A percentile compares a stretch with the other conserved stretches of the same genome.
Conservation (phyloP, 1,140 invertebrate genomes). For the Planococcus citri region DNA sequence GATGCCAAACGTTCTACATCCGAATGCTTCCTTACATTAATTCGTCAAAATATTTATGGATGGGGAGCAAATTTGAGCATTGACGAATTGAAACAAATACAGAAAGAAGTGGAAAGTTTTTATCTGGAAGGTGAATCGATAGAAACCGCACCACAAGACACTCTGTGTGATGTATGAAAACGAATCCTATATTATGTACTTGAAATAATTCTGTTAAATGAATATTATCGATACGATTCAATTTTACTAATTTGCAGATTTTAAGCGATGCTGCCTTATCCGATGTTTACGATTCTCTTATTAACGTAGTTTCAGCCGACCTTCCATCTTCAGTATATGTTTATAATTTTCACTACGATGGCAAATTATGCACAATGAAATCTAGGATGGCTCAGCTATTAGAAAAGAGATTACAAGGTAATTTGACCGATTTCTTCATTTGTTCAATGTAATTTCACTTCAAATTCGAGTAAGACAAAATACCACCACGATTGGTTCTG, state of each 20-base stretch:
- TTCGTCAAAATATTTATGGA: not conserved
- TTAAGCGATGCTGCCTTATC: not conserved
- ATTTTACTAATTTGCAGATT: not conserved
- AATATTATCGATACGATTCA: no score
- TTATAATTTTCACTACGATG: not conserved
- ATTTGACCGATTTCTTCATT: no score
- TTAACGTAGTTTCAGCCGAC: not conserved
- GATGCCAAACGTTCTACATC: no score
- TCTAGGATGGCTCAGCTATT: no score
- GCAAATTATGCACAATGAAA: not conserved
- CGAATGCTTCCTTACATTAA: not conserved
- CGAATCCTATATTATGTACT: no score
- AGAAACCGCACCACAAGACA: not conserved
- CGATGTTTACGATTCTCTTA: not conserved
- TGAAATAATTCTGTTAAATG: no score
- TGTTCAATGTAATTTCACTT: no score
- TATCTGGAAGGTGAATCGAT: not conserved
- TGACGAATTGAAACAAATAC: not conserved
- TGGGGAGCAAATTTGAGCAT: not conserved
- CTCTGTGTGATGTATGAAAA: no score
- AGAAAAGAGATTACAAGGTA: no score
- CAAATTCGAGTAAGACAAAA: no score
- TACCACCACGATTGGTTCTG: no score
- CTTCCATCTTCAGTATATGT: not conserved
- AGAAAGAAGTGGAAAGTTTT: not conserved